Evolutionary conservation across 2,113 vertebrate species (phyloP), one percentile per base, ranked within the genome.

Genomic region (Cyanoderma ruficeps): DNA sequence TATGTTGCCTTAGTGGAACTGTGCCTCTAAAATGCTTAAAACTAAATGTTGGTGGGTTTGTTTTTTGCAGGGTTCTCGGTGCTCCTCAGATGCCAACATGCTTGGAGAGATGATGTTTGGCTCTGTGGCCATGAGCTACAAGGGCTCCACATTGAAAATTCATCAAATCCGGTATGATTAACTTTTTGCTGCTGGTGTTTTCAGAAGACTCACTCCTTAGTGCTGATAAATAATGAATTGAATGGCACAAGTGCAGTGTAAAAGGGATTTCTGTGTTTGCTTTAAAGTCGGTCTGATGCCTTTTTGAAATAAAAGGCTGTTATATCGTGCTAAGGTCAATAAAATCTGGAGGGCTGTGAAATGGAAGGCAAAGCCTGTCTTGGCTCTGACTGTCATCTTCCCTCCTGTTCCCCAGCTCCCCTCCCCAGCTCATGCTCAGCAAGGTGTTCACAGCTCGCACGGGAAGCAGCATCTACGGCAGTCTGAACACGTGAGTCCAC

Each of bases 101-200:
- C 98, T 99, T 87, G 99, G 99, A 74, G 99, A 99, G 96, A 99
- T 99, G 99, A 99, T 99, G 99, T 99, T 99, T 97, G 99, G 99
- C 71, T 99, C 99, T 28, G 99, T 99, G 93, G 99, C 99, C 39
- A 99, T 99, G 99, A 99, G 99, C 97, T 99, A 99, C 97, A 99
- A 99, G 97, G 99, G 99, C 60, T 99, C 99, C 24, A 99, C 99
- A 0, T 75, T 99, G 91, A 99, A 99, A 98, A 99, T 99, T 95
- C 99, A 99, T 96, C 99, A 99, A 94, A 99, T 99, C 64, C 98
- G 99, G 99, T 99, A 89, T 98, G 98, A 25, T 18, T 9, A 41
- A 60, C 57, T 74, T 65, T 56, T 74, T 72, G 57, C 31, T 87
- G 39, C 85, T 69, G 59, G 3, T 31, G 24, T 84, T 96, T 82